Base-by-base conservation (phyloP, 30 jellyfish, hydroid and myxozoan species). In the Rhopilema esculentum region DNA sequence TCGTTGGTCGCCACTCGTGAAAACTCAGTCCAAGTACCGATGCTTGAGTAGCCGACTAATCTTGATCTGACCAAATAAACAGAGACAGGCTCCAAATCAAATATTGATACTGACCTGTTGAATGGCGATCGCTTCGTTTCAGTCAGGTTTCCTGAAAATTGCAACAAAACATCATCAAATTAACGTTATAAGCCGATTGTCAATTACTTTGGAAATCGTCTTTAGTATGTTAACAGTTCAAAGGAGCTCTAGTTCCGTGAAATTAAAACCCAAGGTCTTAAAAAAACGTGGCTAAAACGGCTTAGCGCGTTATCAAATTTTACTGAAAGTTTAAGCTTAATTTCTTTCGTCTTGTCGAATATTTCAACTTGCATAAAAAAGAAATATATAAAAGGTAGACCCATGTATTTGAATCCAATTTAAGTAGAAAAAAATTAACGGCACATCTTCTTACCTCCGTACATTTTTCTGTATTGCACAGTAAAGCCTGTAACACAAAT, bases 21-120 rank as follows among this genome's bases (percentile, higher is more conserved):
- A 27, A 49, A 28, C n/a, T 28, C 74, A 8, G 96, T 74, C 96
- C 96, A 88, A 28, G 69, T 33, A 19, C 96, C 87, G 48, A 22
- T 8, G 22, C 79, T 66, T 16, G 73, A 27, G 64, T 57, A 28
- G 23, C 77, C 82, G 22, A 32, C 63, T 15, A 88, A 72, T 65
- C 87, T 77, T 19, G 96, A 66, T 28, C 91, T 73, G 70, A 88
- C 79, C 16, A 23, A 50, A 80, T 88, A 88, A 0, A 19, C 18
- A 6, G 85, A 30, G 53, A 61, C 31, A 6, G 82, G 85, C 50
- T 66, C 26, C 20, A 86, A 27, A 51, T 33, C 72, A 25, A 26
- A 26, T 16, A 86, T 77, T 15, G 49, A 17, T 40, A 77, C 19
- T 4, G 85, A 66, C 26, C 49, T 30, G 52, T 82, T 69, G 18